phyloP scores from a whole-genome alignment of 1,140 invertebrate species.

The Magallana ariakensis region DNA sequence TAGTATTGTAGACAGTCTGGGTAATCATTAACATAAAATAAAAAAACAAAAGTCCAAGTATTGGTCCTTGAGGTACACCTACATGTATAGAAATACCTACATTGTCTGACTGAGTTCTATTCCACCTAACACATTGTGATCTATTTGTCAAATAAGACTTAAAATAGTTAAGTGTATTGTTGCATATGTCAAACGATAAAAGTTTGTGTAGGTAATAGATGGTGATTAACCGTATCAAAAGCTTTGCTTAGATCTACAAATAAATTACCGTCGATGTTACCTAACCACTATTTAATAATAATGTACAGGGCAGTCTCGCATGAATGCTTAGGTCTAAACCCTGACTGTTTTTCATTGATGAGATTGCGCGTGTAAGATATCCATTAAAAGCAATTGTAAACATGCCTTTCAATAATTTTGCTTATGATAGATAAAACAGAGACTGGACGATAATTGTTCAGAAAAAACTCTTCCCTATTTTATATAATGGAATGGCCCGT shows the following conservation, averaged over 20 bases:
- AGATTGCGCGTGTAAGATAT: constrained; percentile 20
- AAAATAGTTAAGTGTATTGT: too few relatives aligned
- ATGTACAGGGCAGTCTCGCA: constrained; percentile 29
- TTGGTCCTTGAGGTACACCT: constrained; percentile 37
- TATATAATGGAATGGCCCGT: constrained; percentile 15
- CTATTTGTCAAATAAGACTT: constrained; percentile 1
- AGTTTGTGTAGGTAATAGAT: too few relatives aligned
- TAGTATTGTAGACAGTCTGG: constrained; percentile 37
- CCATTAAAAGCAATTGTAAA: constrained; percentile 41
- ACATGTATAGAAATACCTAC: constrained; percentile 13
- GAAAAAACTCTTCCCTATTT: constrained; percentile 33
- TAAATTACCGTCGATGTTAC: constrained; percentile 45
- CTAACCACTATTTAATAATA: constrained; percentile 41
- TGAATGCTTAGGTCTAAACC: constrained; percentile 50
- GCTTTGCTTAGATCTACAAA: constrained; percentile 49
- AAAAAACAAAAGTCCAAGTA: constrained; percentile 7
- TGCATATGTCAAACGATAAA: too few relatives aligned
- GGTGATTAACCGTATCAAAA: constrained; percentile 49
- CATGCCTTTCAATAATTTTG: constrained; percentile 48
- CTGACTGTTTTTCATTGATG: constrained; percentile 44
- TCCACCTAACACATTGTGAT: constrained; percentile 16
- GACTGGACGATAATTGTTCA: constrained; percentile 44
- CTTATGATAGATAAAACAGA: constrained; percentile 44
- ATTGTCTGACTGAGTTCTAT: neutral
- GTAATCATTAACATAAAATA: constrained; percentile 42